Evolutionary conservation across 2,888 invertebrate species (phyloP).

Genomic region (Scaptodrosophila latifasciaeformis): DNA sequence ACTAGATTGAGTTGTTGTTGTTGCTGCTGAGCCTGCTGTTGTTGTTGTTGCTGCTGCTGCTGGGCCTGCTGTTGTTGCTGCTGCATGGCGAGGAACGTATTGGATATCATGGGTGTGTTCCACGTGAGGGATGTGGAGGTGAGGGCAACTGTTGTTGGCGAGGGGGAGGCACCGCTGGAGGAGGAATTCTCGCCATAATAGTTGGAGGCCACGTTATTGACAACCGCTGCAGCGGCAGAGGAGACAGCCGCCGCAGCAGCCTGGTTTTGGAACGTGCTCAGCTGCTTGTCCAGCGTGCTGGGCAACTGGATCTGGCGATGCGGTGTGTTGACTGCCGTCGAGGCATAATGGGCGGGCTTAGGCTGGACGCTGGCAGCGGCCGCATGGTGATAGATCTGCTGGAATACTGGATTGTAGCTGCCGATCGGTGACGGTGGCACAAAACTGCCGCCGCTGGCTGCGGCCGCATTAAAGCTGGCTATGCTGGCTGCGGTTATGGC

Average conservation of each 20-base stretch:
- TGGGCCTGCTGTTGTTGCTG: slow-evolving; percentile 68
- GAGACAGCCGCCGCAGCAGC: slow-evolving; percentile 67
- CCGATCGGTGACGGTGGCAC: slow-evolving; percentile 84
- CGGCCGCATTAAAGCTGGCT: slow-evolving; percentile 77
- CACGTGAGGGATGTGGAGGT: slow-evolving; percentile 79
- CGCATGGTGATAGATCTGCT: slow-evolving; percentile 87
- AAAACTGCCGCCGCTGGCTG: slow-evolving; percentile 76
- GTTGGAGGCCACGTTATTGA: slow-evolving; percentile 70
- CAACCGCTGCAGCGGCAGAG: slow-evolving; percentile 69
- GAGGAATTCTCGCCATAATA: slow-evolving; percentile 74
- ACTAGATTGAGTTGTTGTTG: slow-evolving; percentile 70
- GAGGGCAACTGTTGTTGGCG: slow-evolving; percentile 71
- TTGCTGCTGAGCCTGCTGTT: slow-evolving; percentile 66
- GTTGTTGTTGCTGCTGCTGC: slow-evolving; percentile 58
- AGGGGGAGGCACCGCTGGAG: slow-evolving; percentile 73
- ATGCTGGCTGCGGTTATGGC: slow-evolving; percentile 77
- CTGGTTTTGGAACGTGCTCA: slow-evolving; percentile 72
- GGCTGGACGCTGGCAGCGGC: slow-evolving; percentile 77
- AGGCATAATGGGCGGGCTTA: slow-evolving; percentile 84
- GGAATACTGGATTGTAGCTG: slow-evolving; percentile 87
- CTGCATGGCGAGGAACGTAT: slow-evolving; percentile 73
- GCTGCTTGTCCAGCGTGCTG: slow-evolving; percentile 73
- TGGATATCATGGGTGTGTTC: slow-evolving; percentile 79
- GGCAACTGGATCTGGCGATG: slow-evolving; percentile 82
- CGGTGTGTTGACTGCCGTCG: slow-evolving; percentile 78